Evolutionary conservation across 2,888 invertebrate genomes (phyloP).

Genomic region (Caenorhabditis sinica): DNA sequence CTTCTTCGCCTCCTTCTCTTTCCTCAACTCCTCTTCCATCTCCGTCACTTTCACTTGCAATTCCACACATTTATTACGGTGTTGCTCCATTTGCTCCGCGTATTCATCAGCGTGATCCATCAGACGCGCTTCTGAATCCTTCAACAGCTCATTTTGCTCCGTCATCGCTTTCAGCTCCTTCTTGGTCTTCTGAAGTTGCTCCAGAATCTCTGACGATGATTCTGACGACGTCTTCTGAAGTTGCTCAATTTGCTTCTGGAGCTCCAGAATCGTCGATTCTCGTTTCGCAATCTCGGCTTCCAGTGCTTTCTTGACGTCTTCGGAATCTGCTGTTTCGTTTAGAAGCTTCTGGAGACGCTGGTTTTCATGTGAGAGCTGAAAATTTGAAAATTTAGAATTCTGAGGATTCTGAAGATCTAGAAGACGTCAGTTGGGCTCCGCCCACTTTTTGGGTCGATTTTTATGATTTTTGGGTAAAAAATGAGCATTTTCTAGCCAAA

Average conservation of each 20-base stretch:
- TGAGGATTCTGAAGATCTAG: too few relatives aligned
- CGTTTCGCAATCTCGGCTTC: conserved; percentile 1
- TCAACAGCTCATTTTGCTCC: conserved; percentile 69
- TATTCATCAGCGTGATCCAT: conserved; percentile 72
- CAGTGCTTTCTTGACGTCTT: conserved; percentile 10
- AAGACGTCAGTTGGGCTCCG: too few relatives aligned
- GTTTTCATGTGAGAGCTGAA: conserved; percentile 24
- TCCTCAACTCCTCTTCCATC: conserved; percentile 16
- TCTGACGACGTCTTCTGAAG: conserved; percentile 1
- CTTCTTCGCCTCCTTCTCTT: background rate
- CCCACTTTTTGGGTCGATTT: too few relatives aligned
- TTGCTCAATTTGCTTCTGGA: conserved; percentile 1
- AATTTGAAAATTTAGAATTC: background rate
- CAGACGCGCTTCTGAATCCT: conserved; percentile 69
- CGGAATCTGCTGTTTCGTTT: background rate
- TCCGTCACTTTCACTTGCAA: conserved; percentile 18
- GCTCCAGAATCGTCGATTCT: background rate
- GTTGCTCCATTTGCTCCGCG: conserved; percentile 60
- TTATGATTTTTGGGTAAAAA: too few relatives aligned
- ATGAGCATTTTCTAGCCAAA: background rate
- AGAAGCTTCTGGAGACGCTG: too few relatives aligned
- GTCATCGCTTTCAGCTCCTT: conserved; percentile 19
- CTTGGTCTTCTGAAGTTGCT: background rate
- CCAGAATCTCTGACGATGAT: conserved; percentile 22
- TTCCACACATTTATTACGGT: conserved; percentile 24